Conservation (phyloP, 2,797 vertebrate genomes). For the Cossypha heuglini region DNA sequence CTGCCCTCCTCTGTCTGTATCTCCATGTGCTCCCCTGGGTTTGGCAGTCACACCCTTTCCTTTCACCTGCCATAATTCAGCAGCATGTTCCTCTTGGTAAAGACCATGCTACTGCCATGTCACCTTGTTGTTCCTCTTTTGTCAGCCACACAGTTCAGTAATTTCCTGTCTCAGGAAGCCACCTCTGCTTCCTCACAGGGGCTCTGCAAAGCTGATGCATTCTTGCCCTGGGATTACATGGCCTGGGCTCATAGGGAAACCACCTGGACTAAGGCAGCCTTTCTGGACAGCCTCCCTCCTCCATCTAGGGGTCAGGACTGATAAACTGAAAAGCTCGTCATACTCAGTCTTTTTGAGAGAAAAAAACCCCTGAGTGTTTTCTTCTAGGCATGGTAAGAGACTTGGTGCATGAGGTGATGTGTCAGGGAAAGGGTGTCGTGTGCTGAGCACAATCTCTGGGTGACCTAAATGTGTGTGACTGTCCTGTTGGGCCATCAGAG, state of each 20-base stretch:
- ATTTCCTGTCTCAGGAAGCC: not conserved
- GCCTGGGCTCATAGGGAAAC: rapidly evolving
- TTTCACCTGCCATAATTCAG: not conserved
- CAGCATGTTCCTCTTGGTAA: rapidly evolving
- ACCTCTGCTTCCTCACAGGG: not conserved
- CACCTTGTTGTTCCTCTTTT: not conserved
- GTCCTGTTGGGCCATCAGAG: not conserved
- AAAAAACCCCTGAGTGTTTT: not conserved
- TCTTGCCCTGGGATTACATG: rapidly evolving
- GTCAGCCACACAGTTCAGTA: not conserved
- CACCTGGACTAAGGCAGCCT: rapidly evolving
- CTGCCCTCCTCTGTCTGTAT: not conserved
- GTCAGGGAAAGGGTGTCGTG: not conserved
- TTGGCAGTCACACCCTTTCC: not conserved
- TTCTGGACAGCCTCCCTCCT: not conserved
- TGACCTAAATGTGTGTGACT: not conserved
- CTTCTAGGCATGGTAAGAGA: not conserved
- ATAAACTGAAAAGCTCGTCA: not conserved
- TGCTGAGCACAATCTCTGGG: not conserved
- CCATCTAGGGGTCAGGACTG: not conserved
- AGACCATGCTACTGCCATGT: rapidly evolving
- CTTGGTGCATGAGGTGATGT: not conserved
- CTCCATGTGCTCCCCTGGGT: rapidly evolving
- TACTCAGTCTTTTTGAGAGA: not conserved
- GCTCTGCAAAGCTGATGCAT: not conserved